Base-by-base conservation (phyloP, 1,140 invertebrate species). In the Bradysia coprophila region DNA sequence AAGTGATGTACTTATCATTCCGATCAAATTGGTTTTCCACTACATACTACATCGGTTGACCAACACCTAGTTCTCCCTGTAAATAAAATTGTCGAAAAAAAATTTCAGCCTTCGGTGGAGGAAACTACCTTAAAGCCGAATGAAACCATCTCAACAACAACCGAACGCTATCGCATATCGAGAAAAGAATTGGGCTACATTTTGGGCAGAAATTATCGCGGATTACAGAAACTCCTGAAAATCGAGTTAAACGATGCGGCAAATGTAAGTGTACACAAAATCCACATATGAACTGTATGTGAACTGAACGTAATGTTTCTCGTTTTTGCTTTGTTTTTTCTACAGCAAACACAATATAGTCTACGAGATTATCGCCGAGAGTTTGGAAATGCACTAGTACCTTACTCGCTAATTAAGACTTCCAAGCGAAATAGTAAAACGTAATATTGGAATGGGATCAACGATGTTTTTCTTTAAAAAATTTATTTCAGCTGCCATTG, bases 111-210 rank as follows among this genome's bases (percentile, higher is more conserved):
- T 34, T 34, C 13, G 3, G 4, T 34, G 3, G 13, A 34, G n/a
- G n/a, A 34, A 15, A 5, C 32, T 31, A 9, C n/a, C n/a, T 31
- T 31, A 9, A 9, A 31, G 8, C n/a, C 32, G 11, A 46, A 42
- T 36, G 46, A 48, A 28, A 44, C 46, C 19, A 40, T 49, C 21
- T 44, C 42, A 10, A 45, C 44, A 3, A 56, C 56, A 0, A 59
- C 58, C 0, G 55, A 59, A 40, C 34, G 38, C 0, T 59, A 53
- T 38, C 42, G 46, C 13, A 58, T 61, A n/a, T 57, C 58, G 2
- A 48, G 57, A n/a, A 57, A 57, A 24, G 58, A 61, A 37, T 42
- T 61, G 32, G 58, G 57, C 5, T 48, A 51, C 11, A 59, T 61
- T 32, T 24, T 60, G 31, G 56, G 56, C 10, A 47, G 58, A 8